Base-by-base conservation (phyloP, 2,797 vertebrate species). In the Varecia variegata region DNA sequence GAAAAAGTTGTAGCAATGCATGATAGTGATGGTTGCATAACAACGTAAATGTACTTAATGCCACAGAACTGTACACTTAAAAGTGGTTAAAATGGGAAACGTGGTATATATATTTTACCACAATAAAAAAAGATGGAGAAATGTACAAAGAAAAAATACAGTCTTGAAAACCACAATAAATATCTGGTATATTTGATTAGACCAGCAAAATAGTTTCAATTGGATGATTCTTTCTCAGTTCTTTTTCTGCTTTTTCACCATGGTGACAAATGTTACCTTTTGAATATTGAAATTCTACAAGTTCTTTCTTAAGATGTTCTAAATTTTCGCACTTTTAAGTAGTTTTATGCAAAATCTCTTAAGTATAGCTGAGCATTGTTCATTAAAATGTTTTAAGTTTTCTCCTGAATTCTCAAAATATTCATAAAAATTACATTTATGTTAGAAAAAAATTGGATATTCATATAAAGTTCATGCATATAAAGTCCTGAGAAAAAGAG, bases 291-390 rank as follows among this genome's bases (percentile, higher is more conserved):
- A 62, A 70, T 50, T 76, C 71, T 54, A 27, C 7, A 76, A 77
- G 17, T 93, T 87, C 68, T 88, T n/a, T 70, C 52, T 94, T 81
- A 56, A 94, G 32, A 38, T 25, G n/a, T 45, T 45, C 71, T 95
- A 35, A 71, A 73, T 58, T 85, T 93, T 73, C 71, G 77, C 35
- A 1, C 25, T 71, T 84, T 45, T 38, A 79, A 79, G 45, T 79
- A 83, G 52, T 77, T 84, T 88, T 79, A 56, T 50, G 30, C 25
- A 71, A 68, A 52, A 62, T 54, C 17, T 70, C 68, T 77, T 30
- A 43, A 38, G 79, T 77, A 30, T 32, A 35, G 14, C 23, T 68
- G 27, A 58, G 9, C 45, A 52, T 60, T 25, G 20, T 25, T 70
- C 52, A 77, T 70, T 92, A 56, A 20, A 65, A 65, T 52, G n/a